Conservation (phyloP, 1,140 invertebrate species). For the Teleopsis dalmanni region DNA sequence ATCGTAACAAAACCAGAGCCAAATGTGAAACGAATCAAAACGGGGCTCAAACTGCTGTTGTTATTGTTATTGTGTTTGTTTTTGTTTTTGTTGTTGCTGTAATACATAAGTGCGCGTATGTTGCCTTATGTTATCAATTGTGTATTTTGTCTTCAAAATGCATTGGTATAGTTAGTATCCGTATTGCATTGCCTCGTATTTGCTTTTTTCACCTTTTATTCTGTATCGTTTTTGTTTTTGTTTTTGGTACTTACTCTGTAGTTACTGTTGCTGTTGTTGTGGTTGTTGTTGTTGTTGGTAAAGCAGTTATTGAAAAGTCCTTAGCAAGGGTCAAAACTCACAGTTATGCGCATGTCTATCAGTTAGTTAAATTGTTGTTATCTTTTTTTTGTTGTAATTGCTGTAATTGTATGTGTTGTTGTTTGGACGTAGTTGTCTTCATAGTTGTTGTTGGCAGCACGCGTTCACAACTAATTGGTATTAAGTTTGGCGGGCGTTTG, state of each 20-base stretch:
- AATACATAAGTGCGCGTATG: too few relatives aligned
- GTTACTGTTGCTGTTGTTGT: conserved; percentile 23
- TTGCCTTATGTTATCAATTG: conserved; percentile 1
- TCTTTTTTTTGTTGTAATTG: background rate
- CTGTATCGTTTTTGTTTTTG: conserved; percentile 1
- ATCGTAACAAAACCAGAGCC: conserved; percentile 17
- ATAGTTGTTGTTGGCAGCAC: conserved; percentile 5
- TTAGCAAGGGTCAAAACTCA: conserved; percentile 16
- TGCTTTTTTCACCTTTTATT: conserved; percentile 7
- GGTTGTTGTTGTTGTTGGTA: conserved; percentile 14
- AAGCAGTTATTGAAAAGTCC: conserved; percentile 41
- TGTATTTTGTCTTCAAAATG: too few relatives aligned
- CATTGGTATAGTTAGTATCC: too few relatives aligned
- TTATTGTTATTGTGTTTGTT: conserved; percentile 1
- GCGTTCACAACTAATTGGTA: conserved; percentile 4
- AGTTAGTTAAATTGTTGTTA: background rate
- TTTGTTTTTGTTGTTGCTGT: conserved; percentile 4
- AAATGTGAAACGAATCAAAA: conserved; percentile 14
- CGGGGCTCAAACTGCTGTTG: background rate
- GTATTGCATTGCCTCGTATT: too few relatives aligned
- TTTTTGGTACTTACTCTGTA: conserved; percentile 25
- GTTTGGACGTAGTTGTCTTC: too few relatives aligned
- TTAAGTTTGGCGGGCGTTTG: background rate
- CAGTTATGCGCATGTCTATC: conserved; percentile 1
- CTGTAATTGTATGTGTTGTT: conserved; percentile 1